Percentiles rank a stretch among this genome's conserved stretches.
Conservation (phyloP, 1,140 invertebrate genomes). For the Callitettix versicolor region DNA sequence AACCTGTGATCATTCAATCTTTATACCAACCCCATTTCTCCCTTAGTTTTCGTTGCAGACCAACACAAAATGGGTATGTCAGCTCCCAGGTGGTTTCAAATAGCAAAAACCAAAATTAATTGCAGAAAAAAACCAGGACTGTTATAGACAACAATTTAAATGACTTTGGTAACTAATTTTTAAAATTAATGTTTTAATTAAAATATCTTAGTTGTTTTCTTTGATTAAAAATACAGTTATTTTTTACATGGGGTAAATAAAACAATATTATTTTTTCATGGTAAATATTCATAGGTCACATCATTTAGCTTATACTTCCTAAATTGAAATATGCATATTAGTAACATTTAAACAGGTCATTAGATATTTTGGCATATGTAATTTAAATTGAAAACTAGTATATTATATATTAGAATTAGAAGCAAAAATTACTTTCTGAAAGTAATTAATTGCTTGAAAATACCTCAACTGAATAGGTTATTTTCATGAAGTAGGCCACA, state of each 20-base stretch:
- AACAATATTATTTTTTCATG: neutral
- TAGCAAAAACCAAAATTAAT: conserved; percentile 13
- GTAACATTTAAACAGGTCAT: neutral
- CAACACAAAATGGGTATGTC: conserved; percentile 13
- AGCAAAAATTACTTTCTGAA: too few species aligned
- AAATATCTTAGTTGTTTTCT: neutral
- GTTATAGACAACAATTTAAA: conserved; percentile 12
- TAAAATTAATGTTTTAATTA: neutral
- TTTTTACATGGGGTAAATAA: neutral
- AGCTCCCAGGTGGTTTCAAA: conserved; percentile 12
- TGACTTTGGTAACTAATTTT: conserved; percentile 14
- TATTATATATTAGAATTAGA: too few species aligned
- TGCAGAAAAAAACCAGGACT: conserved; percentile 15
- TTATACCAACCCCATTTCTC: conserved; percentile 10
- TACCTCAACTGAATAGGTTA: too few species aligned
- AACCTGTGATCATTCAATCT: neutral
- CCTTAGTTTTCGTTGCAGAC: conserved; percentile 7
- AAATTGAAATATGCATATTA: neutral
- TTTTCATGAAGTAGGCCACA: too few species aligned
- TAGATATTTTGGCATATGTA: neutral
- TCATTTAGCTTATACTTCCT: neutral
- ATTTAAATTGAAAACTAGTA: too few species aligned
- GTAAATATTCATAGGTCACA: neutral
- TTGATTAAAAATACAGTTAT: neutral
- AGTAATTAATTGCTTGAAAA: too few species aligned